phyloP scores from a whole-genome alignment of 2,797 vertebrate genomes.

The Lophius americanus region DNA sequence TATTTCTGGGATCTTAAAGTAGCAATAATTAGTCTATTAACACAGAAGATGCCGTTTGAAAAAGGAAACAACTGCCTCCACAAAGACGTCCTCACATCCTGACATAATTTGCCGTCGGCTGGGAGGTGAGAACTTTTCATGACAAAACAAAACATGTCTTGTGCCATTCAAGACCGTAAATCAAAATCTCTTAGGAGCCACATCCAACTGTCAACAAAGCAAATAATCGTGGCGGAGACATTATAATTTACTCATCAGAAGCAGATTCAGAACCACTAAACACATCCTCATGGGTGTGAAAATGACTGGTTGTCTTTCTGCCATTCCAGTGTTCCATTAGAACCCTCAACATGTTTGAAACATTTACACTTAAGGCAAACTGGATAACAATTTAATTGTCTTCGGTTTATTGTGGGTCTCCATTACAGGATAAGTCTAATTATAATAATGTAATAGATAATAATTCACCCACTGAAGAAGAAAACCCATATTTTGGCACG shows the following conservation, averaged over 20 bases:
- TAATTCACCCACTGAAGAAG: too few relatives aligned
- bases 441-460: too few relatives aligned
- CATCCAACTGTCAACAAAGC: constrained; percentile 11
- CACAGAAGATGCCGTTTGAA: not conserved
- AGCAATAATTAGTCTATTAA: not conserved
- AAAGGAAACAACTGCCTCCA: not conserved
- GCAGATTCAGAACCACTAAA: constrained; percentile 36
- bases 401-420: too few relatives aligned
- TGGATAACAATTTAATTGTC: not conserved
- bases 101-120: not conserved
- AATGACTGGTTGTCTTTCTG: constrained; percentile 8
- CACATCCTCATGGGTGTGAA: constrained; percentile 10
- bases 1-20: not conserved
- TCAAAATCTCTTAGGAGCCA: not conserved
- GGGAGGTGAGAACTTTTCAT: not conserved
- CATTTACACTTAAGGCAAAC: not conserved
- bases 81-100: not conserved
- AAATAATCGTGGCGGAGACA: constrained; percentile 9
- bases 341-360: constrained; percentile 2
- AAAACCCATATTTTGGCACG: too few relatives aligned
- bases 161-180: not conserved
- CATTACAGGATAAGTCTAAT: too few relatives aligned
- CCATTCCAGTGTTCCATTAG: constrained; percentile 6
- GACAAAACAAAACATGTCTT: constrained; percentile 5
- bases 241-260: constrained; percentile 15